These are phyloP conservation scores for Gila robusta DNA, from an alignment of 2,797 vertebrate species.

Conservation along the genomic window DNA sequence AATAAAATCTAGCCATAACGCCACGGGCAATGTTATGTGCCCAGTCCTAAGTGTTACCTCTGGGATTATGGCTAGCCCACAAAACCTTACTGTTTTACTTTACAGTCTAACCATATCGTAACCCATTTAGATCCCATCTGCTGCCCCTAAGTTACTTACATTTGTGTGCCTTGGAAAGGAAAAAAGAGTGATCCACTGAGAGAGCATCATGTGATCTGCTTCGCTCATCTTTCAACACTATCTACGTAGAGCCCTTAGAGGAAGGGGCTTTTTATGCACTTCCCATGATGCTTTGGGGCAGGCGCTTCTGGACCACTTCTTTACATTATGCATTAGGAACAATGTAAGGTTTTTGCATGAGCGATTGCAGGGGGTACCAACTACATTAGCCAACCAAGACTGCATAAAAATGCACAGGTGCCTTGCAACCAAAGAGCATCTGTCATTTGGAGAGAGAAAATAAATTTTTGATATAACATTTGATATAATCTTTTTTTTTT, in stretches of 20 bases:
- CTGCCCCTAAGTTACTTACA: conserved; percentile 31
- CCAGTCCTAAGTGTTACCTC: conserved; percentile 22
- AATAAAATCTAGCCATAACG: conserved; percentile 20
- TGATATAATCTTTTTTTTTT: background rate
- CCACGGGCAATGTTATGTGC: background rate
- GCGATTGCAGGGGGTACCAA: conserved; percentile 42
- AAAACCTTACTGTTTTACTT: conserved; percentile 44
- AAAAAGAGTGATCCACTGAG: conserved; percentile 41
- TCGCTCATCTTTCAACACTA: conserved; percentile 45
- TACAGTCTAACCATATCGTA: conserved; percentile 39
- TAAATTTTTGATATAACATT: background rate
- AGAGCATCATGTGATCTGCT: conserved; percentile 38
- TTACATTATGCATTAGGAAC: conserved; percentile 67
- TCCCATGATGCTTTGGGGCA: conserved; percentile 58
- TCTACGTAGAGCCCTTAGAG: conserved; percentile 28
- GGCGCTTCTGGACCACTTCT: conserved; percentile 50
- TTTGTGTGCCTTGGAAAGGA: conserved; percentile 20
- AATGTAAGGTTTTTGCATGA: conserved; percentile 59
- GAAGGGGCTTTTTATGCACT: conserved; percentile 54
- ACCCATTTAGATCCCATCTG: conserved; percentile 57
- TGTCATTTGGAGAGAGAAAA: background rate
- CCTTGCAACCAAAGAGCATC: conserved; percentile 18
- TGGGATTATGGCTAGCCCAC: conserved; percentile 29
- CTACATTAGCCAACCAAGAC: conserved; percentile 54
- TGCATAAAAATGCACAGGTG: conserved; percentile 28